phyloP scores from a whole-genome alignment of 2,797 vertebrate genomes.

The Myiotriccus ornatus region DNA sequence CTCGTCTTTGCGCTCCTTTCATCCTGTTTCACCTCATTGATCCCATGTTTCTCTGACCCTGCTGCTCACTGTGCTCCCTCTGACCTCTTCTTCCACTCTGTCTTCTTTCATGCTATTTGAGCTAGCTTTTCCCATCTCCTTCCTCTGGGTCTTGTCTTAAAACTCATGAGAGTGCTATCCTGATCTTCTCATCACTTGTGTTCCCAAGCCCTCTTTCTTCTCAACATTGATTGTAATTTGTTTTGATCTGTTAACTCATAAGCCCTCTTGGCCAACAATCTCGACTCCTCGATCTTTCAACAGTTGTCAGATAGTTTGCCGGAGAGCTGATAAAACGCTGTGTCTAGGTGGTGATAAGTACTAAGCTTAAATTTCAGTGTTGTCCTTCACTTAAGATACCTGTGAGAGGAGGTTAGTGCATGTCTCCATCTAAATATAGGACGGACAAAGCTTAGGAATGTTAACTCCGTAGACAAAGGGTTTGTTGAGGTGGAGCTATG shows the following conservation, averaged over 20 bases:
- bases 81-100: not conserved
- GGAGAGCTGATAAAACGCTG: not conserved
- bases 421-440: not conserved
- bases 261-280: not conserved
- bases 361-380: not conserved
- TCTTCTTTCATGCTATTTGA: conserved; percentile 11
- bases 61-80: not conserved
- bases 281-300: not conserved
- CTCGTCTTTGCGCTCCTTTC: conserved; percentile 5
- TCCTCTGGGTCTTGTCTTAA: not conserved
- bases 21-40: not conserved
- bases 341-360: not conserved
- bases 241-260: conserved; percentile 7
- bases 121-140: not conserved
- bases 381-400: not conserved
- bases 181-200: not conserved
- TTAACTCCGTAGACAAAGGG: not conserved
- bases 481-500: not conserved
- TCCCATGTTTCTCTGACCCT: not conserved
- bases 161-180: not conserved
- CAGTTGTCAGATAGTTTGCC: not conserved
- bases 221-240: conserved; percentile 2
- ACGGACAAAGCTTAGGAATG: not conserved
- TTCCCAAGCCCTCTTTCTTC: conserved; percentile 28
- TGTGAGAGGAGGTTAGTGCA: not conserved